Evolutionary conservation across 1,140 invertebrate genomes (phyloP).

Genomic region (Kradibia gibbosae): DNA sequence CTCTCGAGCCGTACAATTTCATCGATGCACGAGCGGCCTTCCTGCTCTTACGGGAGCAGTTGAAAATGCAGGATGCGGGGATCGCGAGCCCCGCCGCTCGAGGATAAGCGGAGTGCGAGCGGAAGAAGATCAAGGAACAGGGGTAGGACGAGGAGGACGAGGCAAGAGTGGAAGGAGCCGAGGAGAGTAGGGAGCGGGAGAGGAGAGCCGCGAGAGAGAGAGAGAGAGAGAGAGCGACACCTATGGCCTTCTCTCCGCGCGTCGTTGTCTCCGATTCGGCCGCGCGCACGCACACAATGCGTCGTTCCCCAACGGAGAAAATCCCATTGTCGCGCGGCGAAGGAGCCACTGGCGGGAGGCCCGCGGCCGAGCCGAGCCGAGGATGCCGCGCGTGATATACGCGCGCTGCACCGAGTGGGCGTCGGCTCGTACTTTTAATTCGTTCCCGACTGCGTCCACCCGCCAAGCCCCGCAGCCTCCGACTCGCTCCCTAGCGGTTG

Average conservation of each 20-base stretch:
- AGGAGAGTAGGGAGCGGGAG: neutral
- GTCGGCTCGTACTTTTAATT: constrained; percentile 32
- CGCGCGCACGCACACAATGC: neutral
- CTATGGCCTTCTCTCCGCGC: neutral
- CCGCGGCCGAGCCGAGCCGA: neutral
- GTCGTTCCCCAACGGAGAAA: neutral
- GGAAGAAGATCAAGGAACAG: no score
- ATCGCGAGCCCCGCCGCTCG: neutral
- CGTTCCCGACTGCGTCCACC: neutral
- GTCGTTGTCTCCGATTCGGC: neutral
- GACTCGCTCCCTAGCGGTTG: no score
- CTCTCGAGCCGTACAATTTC: neutral
- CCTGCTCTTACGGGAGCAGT: constrained; percentile 22
- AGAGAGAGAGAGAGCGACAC: no score
- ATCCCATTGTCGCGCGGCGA: constrained; percentile 35
- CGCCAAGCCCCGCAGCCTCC: neutral
- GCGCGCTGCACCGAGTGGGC: neutral
- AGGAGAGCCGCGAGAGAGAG: neutral
- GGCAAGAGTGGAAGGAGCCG: neutral
- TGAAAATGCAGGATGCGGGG: constrained; percentile 33
- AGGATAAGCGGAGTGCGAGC: neutral
- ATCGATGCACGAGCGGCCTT: constrained; percentile 37
- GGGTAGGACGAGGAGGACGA: no score
- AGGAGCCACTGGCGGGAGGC: neutral
- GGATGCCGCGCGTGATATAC: neutral